Percentiles rank a stretch among this genome's conserved stretches.
Evolutionary conservation across 2,797 vertebrate species (phyloP).

Genomic region (Argya squamiceps): DNA sequence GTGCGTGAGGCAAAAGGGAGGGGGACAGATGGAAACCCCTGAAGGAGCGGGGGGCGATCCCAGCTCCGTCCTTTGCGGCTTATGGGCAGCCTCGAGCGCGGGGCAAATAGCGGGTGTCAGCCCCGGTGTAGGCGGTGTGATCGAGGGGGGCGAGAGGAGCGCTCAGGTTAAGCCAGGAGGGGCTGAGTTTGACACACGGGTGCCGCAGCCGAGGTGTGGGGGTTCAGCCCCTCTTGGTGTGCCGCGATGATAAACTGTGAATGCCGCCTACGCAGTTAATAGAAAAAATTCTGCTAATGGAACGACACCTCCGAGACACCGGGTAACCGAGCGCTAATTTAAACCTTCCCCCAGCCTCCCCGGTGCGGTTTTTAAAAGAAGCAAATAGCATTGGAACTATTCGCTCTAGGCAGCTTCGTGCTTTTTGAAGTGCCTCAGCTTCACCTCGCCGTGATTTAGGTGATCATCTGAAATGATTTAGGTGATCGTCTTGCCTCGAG

Average conservation of each 20-base stretch:
- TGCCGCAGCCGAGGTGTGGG: not conserved
- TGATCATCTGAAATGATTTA: not conserved
- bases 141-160: not conserved
- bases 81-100: not conserved
- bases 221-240: accelerated
- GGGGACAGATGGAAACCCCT: no score
- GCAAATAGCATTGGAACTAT: not conserved
- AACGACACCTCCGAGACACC: not conserved
- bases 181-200: not conserved
- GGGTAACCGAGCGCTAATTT: not conserved
- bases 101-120: not conserved
- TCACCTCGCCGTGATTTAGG: not conserved
- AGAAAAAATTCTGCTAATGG: not conserved
- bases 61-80: not conserved
- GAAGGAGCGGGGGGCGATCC: accelerated
- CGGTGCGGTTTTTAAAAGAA: not conserved
- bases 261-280: accelerated
- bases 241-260: accelerated
- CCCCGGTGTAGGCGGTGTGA: not conserved
- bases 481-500: not conserved
- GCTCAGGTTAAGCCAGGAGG: not conserved
- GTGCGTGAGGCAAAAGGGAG: no score
- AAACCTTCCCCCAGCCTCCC: not conserved
- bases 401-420: not conserved
- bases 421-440: not conserved